Conservation (phyloP, 2,888 invertebrate species). For the Malthinus flaveolus region DNA sequence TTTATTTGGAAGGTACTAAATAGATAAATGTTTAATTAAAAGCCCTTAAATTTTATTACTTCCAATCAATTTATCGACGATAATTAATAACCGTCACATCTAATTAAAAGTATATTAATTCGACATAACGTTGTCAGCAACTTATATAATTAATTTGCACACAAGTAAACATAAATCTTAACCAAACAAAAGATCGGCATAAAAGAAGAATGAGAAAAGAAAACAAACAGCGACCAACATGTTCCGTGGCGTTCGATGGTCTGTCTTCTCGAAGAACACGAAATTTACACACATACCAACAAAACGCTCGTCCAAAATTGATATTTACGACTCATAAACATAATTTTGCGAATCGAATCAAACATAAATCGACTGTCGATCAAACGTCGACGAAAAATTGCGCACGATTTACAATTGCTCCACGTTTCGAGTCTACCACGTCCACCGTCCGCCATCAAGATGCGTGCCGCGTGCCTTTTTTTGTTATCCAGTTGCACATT, state of each 20-base stretch:
- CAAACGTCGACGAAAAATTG: no score
- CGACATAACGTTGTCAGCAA: conserved; percentile 33
- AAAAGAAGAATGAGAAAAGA: conserved; percentile 26
- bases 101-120: conserved; percentile 33
- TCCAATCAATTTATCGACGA: neutral
- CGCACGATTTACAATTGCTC: no score
- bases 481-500: conserved; percentile 18
- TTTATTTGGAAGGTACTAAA: neutral
- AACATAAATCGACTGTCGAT: no score
- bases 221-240: conserved; percentile 19
- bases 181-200: conserved; percentile 33
- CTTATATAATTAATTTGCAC: conserved; percentile 42
- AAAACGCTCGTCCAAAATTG: conserved; percentile 2
- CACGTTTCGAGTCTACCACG: no score
- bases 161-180: conserved; percentile 40
- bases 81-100: conserved; percentile 3
- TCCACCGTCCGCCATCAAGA: conserved; percentile 25
- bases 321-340: no score
- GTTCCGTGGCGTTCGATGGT: conserved; percentile 23
- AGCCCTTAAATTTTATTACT: neutral
- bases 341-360: no score
- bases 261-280: conserved; percentile 17
- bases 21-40: conserved; percentile 3
- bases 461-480: conserved; percentile 37
- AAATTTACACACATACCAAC: conserved; percentile 12